Conservation (phyloP, 53 echinoderm and acorn worm species). For the Hippasteria phrygiana region DNA sequence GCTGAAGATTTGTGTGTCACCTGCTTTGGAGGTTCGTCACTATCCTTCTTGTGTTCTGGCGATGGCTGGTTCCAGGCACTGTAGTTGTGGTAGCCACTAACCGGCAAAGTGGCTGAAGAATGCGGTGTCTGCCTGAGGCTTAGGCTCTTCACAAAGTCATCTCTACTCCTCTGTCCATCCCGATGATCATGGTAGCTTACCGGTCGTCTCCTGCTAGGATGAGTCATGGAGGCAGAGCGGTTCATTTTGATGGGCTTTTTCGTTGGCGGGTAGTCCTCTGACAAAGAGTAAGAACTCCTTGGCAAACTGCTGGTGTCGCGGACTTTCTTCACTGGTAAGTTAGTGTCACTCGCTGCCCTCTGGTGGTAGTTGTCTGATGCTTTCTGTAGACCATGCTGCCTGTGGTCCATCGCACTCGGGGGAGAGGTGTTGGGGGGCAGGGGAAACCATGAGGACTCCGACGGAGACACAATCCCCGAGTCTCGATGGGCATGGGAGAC, state of each 20-base stretch:
- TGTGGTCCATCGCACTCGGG: constrained; percentile 32
- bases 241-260: constrained; percentile 3
- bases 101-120: constrained; percentile 26
- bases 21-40: constrained; percentile 52
- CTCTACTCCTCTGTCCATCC: neutral
- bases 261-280: constrained; percentile 32
- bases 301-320: neutral
- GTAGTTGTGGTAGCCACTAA: neutral
- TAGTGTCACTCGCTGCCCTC: constrained; percentile 16
- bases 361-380: constrained; percentile 23
- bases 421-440: constrained; percentile 67
- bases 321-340: neutral
- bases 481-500: constrained; percentile 53
- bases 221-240: constrained; percentile 53
- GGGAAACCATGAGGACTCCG: constrained; percentile 35
- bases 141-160: constrained; percentile 11
- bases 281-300: constrained; percentile 26
- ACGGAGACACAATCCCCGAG: constrained; percentile 66
- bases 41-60: neutral
- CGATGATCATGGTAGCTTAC: constrained; percentile 14
- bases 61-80: neutral
- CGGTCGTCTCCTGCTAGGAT: neutral
- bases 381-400: constrained; percentile 26
- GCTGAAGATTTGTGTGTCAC: constrained; percentile 52
- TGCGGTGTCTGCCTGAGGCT: neutral